Evolutionary conservation across 1,140 invertebrate species (phyloP), one percentile per base, ranked within the genome.

Genomic region (Leptopilina clavipes): DNA sequence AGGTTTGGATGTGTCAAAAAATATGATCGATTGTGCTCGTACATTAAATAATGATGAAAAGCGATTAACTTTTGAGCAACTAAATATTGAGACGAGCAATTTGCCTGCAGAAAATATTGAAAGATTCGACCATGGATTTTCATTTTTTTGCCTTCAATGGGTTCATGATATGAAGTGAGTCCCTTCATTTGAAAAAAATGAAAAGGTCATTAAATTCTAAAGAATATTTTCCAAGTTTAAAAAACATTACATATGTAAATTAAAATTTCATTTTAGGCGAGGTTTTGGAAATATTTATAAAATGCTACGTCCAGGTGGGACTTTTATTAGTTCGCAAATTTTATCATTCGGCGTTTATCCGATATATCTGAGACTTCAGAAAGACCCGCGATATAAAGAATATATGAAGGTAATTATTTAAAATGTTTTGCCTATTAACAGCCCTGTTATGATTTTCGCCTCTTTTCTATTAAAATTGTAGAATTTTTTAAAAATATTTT

Each of bases 101-200:
- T 65, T 65, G 11, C 12, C 22, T n/a, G 14, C 14, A 7, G 3
- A 11, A 14, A n/a, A 31, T 3, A 31, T 65, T n/a, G 59, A 65
- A 37, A 31, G 12, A n/a, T 65, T 31, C n/a, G 59, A 65, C 6
- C 31, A 65, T 65, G 59, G 22, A 31, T n/a, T 65, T 65, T 65
- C 59, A 31, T 65, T 65, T 8, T 65, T 65, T 65, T 65, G 59
- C 19, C 22, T 65, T n/a, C 59, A 65, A 8, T 65, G 59, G 59
- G 22, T 65, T 31, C 59, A n/a, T 5, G 59, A 65, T 22, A 31
- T 65, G 14, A 65, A 22, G 59, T 65, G 14, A 65, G 37, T 31
- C 5, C 5, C 25, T 31, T 31, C 5, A 31, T 31, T 31, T 31
- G 25, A 1, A 31, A 31, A 31, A 31, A 31, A 2, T 31, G 5